phyloP scores from a whole-genome alignment of 2,113 vertebrate genomes.

The Labeo rohita region DNA sequence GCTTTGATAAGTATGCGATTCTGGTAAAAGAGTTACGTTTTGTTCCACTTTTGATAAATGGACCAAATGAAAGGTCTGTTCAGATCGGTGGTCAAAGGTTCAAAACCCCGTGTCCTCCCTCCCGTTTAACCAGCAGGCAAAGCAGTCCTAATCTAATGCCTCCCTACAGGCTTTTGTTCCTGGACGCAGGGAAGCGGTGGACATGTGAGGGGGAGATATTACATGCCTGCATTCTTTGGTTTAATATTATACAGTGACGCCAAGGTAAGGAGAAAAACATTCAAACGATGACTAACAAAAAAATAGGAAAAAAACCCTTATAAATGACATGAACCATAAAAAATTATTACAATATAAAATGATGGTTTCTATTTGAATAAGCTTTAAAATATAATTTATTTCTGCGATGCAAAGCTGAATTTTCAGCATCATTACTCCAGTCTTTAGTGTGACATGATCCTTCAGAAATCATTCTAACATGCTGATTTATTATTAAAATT shows the following conservation, averaged over 20 bases:
- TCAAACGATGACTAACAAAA: background rate
- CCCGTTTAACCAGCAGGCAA: conserved; percentile 65
- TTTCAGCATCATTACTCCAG: too few relatives aligned
- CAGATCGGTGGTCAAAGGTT: conserved; percentile 72
- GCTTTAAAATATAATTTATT: too few relatives aligned
- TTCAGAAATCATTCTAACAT: too few relatives aligned
- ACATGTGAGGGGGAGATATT: conserved; percentile 68
- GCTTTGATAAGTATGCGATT: conserved; percentile 5
- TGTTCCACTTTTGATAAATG: conserved; percentile 42
- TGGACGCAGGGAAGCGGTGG: conserved; percentile 62
- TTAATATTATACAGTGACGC: conserved; percentile 76
- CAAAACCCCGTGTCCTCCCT: conserved; percentile 74
- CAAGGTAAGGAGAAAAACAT: conserved; percentile 20
- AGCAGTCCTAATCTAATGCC: conserved; percentile 66
- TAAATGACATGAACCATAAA: too few relatives aligned
- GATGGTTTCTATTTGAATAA: too few relatives aligned
- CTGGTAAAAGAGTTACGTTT: conserved; percentile 19
- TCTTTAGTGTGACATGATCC: too few relatives aligned
- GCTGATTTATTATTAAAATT: too few relatives aligned
- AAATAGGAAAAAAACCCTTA: background rate
- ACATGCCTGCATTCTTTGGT: conserved; percentile 66
- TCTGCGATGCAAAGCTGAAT: too few relatives aligned
- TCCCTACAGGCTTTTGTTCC: conserved; percentile 57
- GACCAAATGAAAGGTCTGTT: conserved; percentile 55
- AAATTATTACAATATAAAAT: too few relatives aligned